A percentile compares a stretch with the other conserved stretches of the same genome.
Evolutionary conservation across 2,797 vertebrate genomes (phyloP).

Genomic region (Chelidonichthys spinosus): DNA sequence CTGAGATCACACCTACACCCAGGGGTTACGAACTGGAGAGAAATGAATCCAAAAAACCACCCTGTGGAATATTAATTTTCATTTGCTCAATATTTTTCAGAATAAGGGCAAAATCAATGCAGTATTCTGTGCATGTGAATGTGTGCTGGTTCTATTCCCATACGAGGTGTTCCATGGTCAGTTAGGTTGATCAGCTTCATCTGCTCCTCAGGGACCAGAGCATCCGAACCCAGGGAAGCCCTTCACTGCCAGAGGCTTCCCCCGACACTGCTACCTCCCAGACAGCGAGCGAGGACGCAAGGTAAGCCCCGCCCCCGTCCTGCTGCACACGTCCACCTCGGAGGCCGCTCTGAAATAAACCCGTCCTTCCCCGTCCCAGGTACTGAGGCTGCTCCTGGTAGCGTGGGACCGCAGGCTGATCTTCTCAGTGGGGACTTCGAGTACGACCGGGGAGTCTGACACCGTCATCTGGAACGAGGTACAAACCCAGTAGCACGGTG

Average conservation of each 20-base stretch:
- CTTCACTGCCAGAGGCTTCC: conserved; percentile 94
- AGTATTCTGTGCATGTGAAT: background rate
- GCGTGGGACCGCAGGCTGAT: conserved; percentile 95
- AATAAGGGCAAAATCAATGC: no score
- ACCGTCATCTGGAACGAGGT: conserved; percentile 97
- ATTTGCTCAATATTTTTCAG: background rate
- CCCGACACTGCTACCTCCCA: conserved; percentile 95
- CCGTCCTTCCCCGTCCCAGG: conserved; percentile 69
- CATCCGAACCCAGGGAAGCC: conserved; percentile 93
- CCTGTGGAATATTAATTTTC: background rate
- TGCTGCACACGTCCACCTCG: conserved; percentile 48
- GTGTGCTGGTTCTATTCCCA: background rate
- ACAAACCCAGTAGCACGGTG: conserved; percentile 13
- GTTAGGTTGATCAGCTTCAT: background rate
- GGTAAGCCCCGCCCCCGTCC: conserved; percentile 69
- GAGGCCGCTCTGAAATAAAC: conserved; percentile 79
- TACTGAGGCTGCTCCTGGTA: conserved; percentile 90
- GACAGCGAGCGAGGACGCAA: conserved; percentile 95
- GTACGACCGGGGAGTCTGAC: conserved; percentile 94
- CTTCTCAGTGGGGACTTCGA: conserved; percentile 94
- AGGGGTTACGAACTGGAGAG: no score
- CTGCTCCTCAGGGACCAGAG: conserved; percentile 87
- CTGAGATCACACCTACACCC: no score
- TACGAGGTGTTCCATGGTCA: background rate
- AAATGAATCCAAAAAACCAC: no score